phyloP scores from a whole-genome alignment of 2,888 invertebrate species.

The Polydesmus complanatus region DNA sequence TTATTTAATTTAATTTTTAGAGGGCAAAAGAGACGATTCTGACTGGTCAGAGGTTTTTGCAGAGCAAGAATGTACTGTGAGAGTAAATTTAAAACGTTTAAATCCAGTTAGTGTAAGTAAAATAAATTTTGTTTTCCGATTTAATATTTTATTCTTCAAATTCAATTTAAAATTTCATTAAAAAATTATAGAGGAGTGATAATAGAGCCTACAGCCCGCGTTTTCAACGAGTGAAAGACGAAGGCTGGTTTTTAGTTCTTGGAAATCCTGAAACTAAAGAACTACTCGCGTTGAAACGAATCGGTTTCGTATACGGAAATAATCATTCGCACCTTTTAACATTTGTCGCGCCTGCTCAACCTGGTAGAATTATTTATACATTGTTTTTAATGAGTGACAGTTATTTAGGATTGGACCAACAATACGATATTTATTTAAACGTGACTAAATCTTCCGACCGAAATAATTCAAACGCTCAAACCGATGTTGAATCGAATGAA shows the following conservation, averaged over 20 bases:
- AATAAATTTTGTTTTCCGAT: constrained; percentile 3
- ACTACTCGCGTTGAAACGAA: constrained; percentile 66
- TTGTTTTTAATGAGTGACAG: constrained; percentile 81
- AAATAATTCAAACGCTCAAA: too few species aligned
- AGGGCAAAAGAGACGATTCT: neutral
- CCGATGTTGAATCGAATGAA: too few species aligned
- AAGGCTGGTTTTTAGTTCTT: constrained; percentile 85
- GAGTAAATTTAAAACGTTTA: constrained; percentile 34
- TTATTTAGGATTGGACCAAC: constrained; percentile 86
- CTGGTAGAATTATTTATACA: constrained; percentile 56
- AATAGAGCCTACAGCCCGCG: constrained; percentile 54
- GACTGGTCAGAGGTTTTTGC: neutral
- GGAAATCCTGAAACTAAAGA: constrained; percentile 57
- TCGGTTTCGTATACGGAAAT: constrained; percentile 28
- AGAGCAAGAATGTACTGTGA: constrained; percentile 57
- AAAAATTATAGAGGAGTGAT: constrained; percentile 4
- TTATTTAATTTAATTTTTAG: too few species aligned
- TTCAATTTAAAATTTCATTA: neutral
- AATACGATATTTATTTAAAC: constrained; percentile 45
- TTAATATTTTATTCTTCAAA: neutral
- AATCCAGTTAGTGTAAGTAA: constrained; percentile 30
- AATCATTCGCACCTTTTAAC: constrained; percentile 40
- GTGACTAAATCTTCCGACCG: constrained; percentile 23
- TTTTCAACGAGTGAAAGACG: constrained; percentile 86
- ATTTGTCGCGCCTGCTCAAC: constrained; percentile 45